Evolutionary conservation across 2,888 invertebrate species (phyloP).

Genomic region (Monopis laevigella): DNA sequence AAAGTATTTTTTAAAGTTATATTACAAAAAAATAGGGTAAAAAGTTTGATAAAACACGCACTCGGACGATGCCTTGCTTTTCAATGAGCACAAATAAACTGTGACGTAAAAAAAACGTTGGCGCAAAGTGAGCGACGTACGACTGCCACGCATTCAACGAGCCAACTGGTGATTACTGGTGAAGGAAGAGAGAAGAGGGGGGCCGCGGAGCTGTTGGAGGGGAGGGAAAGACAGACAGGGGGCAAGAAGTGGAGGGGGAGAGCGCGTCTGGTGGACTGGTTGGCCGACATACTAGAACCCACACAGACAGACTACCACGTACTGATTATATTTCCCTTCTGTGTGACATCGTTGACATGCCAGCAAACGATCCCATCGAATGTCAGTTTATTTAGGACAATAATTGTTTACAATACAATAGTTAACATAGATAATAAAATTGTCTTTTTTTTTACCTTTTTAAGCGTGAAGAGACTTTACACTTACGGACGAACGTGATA

Average conservation of each 20-base stretch:
- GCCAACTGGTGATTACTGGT: constrained; percentile 28
- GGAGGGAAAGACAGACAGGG: constrained; percentile 28
- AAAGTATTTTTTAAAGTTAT: constrained; percentile 19
- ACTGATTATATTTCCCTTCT: constrained; percentile 13
- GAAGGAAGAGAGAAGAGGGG: constrained; percentile 37
- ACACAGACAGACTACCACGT: constrained; percentile 14
- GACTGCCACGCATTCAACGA: constrained; percentile 34
- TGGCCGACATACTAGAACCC: constrained; percentile 62
- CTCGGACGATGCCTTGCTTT: constrained; percentile 34
- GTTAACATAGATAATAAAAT: too few species aligned
- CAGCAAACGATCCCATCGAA: constrained; percentile 8
- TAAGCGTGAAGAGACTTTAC: too few species aligned
- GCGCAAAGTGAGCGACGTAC: constrained; percentile 26
- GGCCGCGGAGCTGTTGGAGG: too few species aligned
- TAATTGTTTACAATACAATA: too few species aligned
- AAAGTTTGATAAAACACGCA: constrained; percentile 32
- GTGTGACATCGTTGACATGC: constrained; percentile 10
- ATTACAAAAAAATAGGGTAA: background rate
- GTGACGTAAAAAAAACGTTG: constrained; percentile 43
- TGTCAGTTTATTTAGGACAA: constrained; percentile 3
- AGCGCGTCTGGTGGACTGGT: constrained; percentile 61
- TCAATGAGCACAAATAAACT: constrained; percentile 48
- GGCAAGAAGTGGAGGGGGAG: constrained; percentile 52
- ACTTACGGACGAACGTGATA: too few species aligned
- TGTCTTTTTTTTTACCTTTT: too few species aligned